Evolutionary conservation across 2,797 vertebrate genomes (phyloP).

Genomic region (Cynopterus sphinx): DNA sequence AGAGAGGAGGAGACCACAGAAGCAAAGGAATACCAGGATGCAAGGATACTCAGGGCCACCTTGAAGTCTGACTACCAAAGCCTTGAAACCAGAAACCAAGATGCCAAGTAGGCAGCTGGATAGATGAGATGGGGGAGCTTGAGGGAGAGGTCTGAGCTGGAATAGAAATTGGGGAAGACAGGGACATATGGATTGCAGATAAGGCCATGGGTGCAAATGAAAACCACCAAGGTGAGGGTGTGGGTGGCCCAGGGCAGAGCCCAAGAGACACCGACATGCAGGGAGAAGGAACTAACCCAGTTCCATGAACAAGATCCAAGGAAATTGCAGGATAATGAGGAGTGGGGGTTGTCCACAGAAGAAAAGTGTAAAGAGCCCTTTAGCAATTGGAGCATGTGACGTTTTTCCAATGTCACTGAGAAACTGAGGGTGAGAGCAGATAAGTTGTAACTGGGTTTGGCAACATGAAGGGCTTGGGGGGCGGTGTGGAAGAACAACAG

Average conservation of each 20-base stretch:
- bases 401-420: neutral
- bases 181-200: neutral
- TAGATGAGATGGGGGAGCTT: neutral
- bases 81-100: neutral
- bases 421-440: neutral
- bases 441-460: neutral
- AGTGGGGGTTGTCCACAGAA: neutral
- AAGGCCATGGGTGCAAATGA: neutral
- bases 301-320: neutral
- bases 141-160: neutral
- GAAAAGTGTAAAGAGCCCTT: neutral
- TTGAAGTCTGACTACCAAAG: neutral
- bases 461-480: neutral
- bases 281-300: neutral
- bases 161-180: neutral
- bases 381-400: neutral
- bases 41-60: neutral
- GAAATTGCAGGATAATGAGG: neutral
- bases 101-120: neutral
- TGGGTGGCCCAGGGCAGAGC: neutral
- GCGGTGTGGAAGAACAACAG: neutral
- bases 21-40: too few relatives aligned
- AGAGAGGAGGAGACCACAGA: neutral
- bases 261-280: neutral
- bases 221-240: neutral